Conservation (phyloP, 2,113 vertebrate species). For the Machaerirhynchus nigripectus region DNA sequence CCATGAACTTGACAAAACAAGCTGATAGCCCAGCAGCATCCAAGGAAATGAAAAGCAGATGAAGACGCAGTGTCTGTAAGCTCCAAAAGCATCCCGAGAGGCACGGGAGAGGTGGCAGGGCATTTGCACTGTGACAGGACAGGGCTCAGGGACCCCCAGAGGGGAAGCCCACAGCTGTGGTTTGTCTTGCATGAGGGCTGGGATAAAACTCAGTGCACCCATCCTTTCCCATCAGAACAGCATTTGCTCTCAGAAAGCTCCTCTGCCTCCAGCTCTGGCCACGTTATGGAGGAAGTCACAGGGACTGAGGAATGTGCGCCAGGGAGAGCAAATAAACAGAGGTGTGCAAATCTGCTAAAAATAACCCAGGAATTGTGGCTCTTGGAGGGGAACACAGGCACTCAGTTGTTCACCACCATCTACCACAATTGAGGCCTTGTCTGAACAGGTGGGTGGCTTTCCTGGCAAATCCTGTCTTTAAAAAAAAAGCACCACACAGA, state of each 20-base stretch:
- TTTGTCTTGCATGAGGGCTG: background rate
- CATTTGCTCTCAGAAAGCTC: background rate
- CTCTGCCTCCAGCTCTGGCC: background rate
- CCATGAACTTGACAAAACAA: constrained; percentile 3
- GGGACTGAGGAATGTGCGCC: constrained; percentile 38
- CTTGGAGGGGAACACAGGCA: constrained; percentile 25
- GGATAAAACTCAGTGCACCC: background rate
- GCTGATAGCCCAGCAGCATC: background rate
- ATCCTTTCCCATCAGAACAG: background rate
- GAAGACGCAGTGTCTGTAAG: background rate
- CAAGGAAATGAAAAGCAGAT: constrained; percentile 49
- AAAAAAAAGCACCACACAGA: background rate
- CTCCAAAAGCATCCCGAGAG: background rate
- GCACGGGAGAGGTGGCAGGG: background rate
- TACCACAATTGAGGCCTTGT: constrained; percentile 55
- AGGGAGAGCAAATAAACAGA: constrained; percentile 62
- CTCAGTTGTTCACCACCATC: background rate
- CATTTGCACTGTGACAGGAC: background rate
- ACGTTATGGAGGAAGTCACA: background rate
- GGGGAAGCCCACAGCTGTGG: background rate
- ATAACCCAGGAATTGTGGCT: constrained; percentile 1
- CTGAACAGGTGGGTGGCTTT: constrained; percentile 64
- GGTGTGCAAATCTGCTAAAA: constrained; percentile 62
- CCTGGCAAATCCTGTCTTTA: constrained; percentile 1
- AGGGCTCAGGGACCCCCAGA: background rate